These are phyloP conservation scores for Eciton burchellii DNA, from an alignment of 1,140 invertebrate species.

Conservation along the genomic window DNA sequence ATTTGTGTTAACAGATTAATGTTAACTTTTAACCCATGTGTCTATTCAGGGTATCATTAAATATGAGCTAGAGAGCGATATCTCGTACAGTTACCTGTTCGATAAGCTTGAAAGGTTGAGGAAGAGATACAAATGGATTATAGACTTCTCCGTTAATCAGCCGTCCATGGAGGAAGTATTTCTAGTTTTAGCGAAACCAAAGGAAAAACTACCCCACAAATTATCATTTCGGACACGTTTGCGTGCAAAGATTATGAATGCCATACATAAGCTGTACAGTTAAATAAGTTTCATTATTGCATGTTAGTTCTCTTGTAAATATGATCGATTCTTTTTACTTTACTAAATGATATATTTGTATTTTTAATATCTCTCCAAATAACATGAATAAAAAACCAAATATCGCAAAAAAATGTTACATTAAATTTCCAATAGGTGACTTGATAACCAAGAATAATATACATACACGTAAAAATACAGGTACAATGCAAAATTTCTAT, in stretches of 20 bases:
- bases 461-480: too few relatives aligned
- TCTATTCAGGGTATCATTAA: slow-evolving; percentile 37
- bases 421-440: too few relatives aligned
- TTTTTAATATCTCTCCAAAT: too few relatives aligned
- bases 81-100: slow-evolving; percentile 68
- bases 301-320: neutral
- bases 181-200: slow-evolving; percentile 39
- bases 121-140: slow-evolving; percentile 65
- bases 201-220: neutral
- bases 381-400: too few relatives aligned
- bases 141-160: slow-evolving; percentile 74
- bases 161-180: slow-evolving; percentile 76
- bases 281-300: slow-evolving; percentile 2
- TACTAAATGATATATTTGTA: slow-evolving; percentile 6
- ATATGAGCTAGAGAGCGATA: slow-evolving; percentile 48
- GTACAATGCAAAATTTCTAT: too few relatives aligned
- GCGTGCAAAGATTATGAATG: neutral
- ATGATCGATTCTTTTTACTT: neutral
- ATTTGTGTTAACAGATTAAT: slow-evolving; percentile 4
- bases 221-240: slow-evolving; percentile 10
- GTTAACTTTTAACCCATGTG: neutral
- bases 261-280: slow-evolving; percentile 6
- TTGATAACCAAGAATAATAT: too few relatives aligned
- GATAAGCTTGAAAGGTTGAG: slow-evolving; percentile 71
- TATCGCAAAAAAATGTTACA: too few relatives aligned